phyloP scores from a whole-genome alignment of 2,113 vertebrate species.

The Craseonycteris thonglongyai region DNA sequence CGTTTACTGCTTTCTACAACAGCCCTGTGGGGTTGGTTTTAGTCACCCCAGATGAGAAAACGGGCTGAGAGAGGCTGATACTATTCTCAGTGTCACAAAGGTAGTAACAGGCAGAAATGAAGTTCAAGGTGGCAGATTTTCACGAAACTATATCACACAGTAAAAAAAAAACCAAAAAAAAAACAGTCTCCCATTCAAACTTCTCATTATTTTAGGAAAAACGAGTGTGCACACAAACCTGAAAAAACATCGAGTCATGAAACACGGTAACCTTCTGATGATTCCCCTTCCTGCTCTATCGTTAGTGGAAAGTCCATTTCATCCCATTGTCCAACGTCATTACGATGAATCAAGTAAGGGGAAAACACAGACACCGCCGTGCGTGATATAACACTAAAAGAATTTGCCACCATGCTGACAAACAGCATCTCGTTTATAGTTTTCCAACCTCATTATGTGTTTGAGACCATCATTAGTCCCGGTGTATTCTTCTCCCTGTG shows the following conservation, averaged over 20 bases:
- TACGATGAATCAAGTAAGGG: neutral
- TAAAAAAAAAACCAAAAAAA: no score
- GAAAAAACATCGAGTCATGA: neutral
- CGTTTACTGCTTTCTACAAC: neutral
- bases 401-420: neutral
- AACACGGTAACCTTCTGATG: neutral
- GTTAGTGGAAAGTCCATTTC: neutral
- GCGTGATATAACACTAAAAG: neutral
- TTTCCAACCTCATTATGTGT: neutral
- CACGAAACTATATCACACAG: neutral
- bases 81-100: neutral
- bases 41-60: neutral
- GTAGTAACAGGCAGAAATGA: neutral
- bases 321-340: neutral
- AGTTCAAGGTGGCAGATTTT: no score
- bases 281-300: neutral
- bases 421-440: neutral
- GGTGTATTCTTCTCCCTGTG: neutral
- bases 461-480: neutral
- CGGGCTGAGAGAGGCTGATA: neutral
- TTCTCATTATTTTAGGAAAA: neutral
- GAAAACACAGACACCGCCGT: neutral
- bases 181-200: neutral
- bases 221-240: neutral
- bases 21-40: neutral